Conservation (phyloP, 2,888 invertebrate genomes). For the Mesodorylaimus sp. region DNA sequence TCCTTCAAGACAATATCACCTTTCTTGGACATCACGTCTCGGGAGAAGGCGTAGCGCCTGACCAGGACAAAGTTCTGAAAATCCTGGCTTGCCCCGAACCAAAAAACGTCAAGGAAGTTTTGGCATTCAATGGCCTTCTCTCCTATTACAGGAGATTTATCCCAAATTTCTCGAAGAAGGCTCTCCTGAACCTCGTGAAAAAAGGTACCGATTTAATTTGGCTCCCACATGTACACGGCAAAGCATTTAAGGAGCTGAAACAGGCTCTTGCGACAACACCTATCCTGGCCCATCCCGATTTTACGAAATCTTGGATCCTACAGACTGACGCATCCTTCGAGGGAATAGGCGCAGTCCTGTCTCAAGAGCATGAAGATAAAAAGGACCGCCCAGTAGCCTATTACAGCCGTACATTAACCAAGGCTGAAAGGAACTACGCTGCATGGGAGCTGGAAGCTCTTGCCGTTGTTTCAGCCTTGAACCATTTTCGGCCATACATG, state of each 20-base stretch:
- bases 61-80: constrained; percentile 1
- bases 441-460: constrained; percentile 2
- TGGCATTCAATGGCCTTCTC: constrained; percentile 1
- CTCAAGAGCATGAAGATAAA: not conserved
- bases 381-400: constrained; percentile 3
- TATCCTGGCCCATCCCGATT: constrained; percentile 4
- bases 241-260: constrained; percentile 1
- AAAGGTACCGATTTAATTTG: not conserved
- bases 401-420: not conserved
- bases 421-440: constrained; percentile 4
- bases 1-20: too few relatives aligned
- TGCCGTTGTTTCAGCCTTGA: not conserved
- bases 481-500: constrained; percentile 1
- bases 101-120: not conserved
- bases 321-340: constrained; percentile 1
- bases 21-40: too few relatives aligned
- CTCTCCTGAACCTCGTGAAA: not conserved
- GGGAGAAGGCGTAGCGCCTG: constrained; percentile 1
- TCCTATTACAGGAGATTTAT: constrained; percentile 7
- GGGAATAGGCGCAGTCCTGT: constrained; percentile 2
- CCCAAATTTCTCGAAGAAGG: not conserved
- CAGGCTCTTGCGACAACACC: not conserved
- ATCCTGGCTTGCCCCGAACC: not conserved
- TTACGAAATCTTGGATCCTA: constrained; percentile 1
- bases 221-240: too few relatives aligned